These are phyloP conservation scores for Euleptes europaea DNA, from an alignment of 2,113 vertebrate species.

Conservation along the genomic window DNA sequence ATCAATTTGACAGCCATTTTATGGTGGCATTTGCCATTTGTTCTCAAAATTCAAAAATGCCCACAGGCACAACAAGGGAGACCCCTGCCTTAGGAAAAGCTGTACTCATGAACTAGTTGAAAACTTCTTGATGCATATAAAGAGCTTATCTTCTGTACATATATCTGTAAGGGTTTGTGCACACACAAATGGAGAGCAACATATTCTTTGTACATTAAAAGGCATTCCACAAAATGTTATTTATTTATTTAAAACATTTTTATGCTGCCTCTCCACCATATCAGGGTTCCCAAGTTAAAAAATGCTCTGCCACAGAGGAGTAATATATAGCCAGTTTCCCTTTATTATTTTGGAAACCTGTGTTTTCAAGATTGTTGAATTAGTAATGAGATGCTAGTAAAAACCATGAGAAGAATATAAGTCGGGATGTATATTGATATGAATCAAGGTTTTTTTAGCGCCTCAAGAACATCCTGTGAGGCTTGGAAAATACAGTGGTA, in stretches of 20 bases:
- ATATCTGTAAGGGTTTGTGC: not conserved
- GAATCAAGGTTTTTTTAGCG: not conserved
- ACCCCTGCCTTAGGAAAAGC: too few relatives aligned
- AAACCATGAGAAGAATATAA: not conserved
- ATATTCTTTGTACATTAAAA: not conserved
- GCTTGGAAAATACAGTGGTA: not conserved
- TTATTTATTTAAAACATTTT: too few relatives aligned
- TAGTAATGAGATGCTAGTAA: not conserved
- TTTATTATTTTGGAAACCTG: not conserved
- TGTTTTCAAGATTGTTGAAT: not conserved
- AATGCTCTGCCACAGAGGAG: not conserved
- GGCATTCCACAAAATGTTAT: not conserved
- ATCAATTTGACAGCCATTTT: too few relatives aligned
- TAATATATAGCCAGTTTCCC: accelerated
- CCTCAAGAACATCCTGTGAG: not conserved
- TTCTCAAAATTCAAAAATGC: too few relatives aligned
- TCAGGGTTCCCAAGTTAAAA: not conserved
- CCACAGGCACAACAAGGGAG: too few relatives aligned
- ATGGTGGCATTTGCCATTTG: too few relatives aligned
- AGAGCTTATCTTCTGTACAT: not conserved
- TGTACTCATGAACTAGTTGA: too few relatives aligned
- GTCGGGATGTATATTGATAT: not conserved
- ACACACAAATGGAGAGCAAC: not conserved
- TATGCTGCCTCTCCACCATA: too few relatives aligned
- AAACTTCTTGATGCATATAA: too few relatives aligned